Evolutionary conservation across 2,113 vertebrate species (phyloP).

Genomic region (Otis tarda): DNA sequence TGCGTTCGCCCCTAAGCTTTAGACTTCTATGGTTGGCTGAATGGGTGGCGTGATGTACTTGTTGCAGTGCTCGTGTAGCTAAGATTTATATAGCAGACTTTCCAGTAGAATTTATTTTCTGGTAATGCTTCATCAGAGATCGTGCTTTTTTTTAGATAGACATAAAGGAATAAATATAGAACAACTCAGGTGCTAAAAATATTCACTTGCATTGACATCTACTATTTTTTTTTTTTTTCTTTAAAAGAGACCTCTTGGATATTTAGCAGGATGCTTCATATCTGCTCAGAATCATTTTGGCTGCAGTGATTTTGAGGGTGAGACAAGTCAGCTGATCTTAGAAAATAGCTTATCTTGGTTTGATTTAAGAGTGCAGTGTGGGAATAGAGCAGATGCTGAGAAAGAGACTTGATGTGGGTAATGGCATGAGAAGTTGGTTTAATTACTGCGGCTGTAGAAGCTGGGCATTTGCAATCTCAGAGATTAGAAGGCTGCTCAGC

Average conservation of each 20-base stretch:
- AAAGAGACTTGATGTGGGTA: conserved; percentile 22
- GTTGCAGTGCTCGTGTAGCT: neutral
- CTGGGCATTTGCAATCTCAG: neutral
- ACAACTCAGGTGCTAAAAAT: conserved; percentile 31
- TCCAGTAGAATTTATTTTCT: neutral
- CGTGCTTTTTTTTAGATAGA: neutral
- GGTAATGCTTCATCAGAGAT: neutral
- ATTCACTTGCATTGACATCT: conserved; percentile 1
- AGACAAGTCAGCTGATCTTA: conserved; percentile 20
- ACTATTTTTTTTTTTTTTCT: neutral
- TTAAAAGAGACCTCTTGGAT: conserved; percentile 20
- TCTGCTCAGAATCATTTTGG: neutral
- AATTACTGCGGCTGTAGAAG: conserved; percentile 48
- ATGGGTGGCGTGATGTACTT: neutral
- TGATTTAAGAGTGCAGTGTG: neutral
- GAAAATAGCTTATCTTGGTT: conserved; percentile 42
- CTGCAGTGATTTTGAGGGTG: neutral
- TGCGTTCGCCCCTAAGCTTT: neutral
- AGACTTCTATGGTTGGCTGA: neutral
- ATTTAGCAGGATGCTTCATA: conserved; percentile 5
- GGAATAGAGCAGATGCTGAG: conserved; percentile 5
- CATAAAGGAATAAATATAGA: conserved; percentile 50
- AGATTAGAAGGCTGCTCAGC: neutral
- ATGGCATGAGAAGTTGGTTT: conserved; percentile 24
- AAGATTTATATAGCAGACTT: neutral